phyloP scores from a whole-genome alignment of 2,888 invertebrate genomes.

The Physocephala rufipes region DNA sequence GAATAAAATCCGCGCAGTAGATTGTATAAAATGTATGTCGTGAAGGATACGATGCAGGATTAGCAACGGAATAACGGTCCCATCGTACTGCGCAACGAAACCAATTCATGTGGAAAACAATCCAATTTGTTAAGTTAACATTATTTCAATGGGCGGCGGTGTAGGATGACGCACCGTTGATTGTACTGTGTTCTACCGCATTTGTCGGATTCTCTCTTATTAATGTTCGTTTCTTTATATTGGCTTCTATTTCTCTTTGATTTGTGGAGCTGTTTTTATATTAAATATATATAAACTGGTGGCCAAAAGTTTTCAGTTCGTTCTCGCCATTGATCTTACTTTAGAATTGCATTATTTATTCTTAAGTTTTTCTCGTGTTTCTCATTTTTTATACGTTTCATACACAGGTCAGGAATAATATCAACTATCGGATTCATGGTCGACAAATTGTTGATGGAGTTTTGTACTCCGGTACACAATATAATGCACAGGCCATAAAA shows the following conservation, averaged over 20 bases:
- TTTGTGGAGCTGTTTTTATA: neutral
- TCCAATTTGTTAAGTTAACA: slow-evolving; percentile 62
- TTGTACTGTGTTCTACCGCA: slow-evolving; percentile 40
- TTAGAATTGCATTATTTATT: too few relatives aligned
- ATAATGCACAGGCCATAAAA: too few relatives aligned
- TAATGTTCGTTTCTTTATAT: slow-evolving; percentile 27
- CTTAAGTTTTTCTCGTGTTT: too few relatives aligned
- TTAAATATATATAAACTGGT: too few relatives aligned
- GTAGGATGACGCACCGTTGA: slow-evolving; percentile 25
- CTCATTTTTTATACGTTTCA: too few relatives aligned
- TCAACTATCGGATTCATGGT: too few relatives aligned
- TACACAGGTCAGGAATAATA: too few relatives aligned
- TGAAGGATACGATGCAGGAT: neutral
- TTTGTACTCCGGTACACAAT: too few relatives aligned
- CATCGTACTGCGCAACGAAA: slow-evolving; percentile 51
- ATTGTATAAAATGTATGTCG: neutral
- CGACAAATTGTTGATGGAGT: too few relatives aligned
- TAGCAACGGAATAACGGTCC: neutral
- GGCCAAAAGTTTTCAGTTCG: too few relatives aligned
- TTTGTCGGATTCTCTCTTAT: slow-evolving; percentile 30
- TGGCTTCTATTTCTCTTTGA: slow-evolving; percentile 1
- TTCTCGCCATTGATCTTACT: too few relatives aligned
- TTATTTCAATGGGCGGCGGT: slow-evolving; percentile 1
- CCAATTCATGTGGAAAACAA: slow-evolving; percentile 65
- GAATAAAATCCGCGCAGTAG: neutral